These are phyloP conservation scores for Macropus fuliginosus DNA, from an alignment of 2,797 vertebrate genomes.

Conservation along the genomic window DNA sequence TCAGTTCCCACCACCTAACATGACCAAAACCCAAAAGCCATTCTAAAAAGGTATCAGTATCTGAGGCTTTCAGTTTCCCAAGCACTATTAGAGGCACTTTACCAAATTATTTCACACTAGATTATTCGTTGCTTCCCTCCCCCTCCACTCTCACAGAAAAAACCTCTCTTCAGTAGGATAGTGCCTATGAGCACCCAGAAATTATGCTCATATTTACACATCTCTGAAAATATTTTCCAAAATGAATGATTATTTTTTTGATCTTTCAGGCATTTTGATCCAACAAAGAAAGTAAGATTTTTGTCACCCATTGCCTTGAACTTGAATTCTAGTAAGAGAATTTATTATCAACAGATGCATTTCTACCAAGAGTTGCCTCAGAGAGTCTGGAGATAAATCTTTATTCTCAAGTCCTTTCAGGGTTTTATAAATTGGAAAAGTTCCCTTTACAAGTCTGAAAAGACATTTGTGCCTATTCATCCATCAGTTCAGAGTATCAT, in stretches of 20 bases:
- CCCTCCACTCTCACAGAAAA: background rate
- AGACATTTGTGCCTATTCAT: background rate
- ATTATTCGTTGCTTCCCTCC: background rate
- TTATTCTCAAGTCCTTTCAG: background rate
- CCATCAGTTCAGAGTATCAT: too few relatives aligned
- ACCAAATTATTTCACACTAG: background rate
- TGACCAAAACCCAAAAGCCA: slow-evolving; percentile 21
- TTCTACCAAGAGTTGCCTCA: background rate
- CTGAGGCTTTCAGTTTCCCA: background rate
- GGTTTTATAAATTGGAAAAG: background rate
- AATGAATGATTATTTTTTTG: background rate
- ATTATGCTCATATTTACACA: background rate
- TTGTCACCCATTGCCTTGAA: background rate
- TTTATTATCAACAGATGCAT: background rate
- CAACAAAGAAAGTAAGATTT: background rate
- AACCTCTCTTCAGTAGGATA: background rate
- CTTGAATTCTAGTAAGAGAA: background rate
- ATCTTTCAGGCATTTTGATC: background rate
- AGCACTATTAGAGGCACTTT: background rate
- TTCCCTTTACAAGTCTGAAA: background rate
- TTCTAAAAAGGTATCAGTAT: background rate
- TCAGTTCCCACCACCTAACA: background rate
- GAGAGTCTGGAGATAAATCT: background rate
- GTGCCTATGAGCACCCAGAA: background rate
- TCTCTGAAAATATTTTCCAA: background rate